Base-by-base conservation (phyloP, 2,797 vertebrate species). In the Neoniphon sammara region DNA sequence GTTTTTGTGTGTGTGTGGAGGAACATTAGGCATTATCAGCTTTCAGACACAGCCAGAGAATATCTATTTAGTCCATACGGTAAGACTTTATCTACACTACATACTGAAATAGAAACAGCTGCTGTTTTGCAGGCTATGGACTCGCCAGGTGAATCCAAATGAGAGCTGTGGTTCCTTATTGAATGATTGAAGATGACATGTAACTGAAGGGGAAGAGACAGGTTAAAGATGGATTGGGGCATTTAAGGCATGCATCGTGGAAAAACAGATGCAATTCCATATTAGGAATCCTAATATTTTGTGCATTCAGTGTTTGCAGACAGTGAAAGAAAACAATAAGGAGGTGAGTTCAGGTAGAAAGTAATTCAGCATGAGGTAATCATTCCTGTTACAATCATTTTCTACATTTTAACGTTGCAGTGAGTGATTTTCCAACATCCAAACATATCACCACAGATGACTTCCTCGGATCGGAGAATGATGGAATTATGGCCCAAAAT, bases 401-500 rank as follows among this genome's bases (percentile, higher is more conserved):
- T 25, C 53, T 17, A 31, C 42, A 47, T 46, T 56, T 74, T 50
- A 60, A 69, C 63, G 75, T 71, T 49, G 63, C 5, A 6, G 78
- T 34, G 79, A 87, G 75, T 77, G 77, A 82, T 90, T 88, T 82
- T 76, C 67, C 53, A 77, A 56, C 75, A 69, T 62, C 69, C 34
- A 52, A 74, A 76, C 76, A 69, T 61, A 69, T 86, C 56, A 60
- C 75, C 73, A 72, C 73, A 84, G 79, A 88, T 84, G 80, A 89
- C 84, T 88, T 85, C 77, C 66, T 77, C 73, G 63, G 66, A 59
- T 68, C 74, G 61, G 69, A n/a, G 81, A 81, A 83, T 82, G 87
- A 85, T 78, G 82, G 86, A 89, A 85, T 88, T 82, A 86, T 7
- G 47, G 31, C n/a, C 54, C 1, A 71, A 80, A 79, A 86, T 86